Percentiles rank a stretch among this genome's conserved stretches.
Evolutionary conservation across 2,888 invertebrate genomes (phyloP).

Genomic region (Aphidius colemani): DNA sequence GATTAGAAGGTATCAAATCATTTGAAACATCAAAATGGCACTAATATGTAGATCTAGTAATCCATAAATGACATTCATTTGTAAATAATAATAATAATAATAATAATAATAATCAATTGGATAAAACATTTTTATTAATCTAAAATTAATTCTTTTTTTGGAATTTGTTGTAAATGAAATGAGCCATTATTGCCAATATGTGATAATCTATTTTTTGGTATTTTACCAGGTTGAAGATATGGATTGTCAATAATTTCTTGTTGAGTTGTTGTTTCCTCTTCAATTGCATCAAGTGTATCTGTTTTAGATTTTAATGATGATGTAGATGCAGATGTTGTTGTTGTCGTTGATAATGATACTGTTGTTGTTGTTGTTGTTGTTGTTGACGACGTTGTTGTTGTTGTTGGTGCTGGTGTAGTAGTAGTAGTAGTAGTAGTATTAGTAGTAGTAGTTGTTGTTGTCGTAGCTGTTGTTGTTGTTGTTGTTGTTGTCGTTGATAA

Average conservation of each 20-base stretch:
- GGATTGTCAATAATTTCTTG: conserved; percentile 57
- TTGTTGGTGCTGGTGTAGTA: conserved; percentile 13
- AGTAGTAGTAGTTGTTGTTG: too few species aligned
- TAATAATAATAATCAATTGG: neutral
- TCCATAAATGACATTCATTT: neutral
- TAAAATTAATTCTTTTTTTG: conserved; percentile 14
- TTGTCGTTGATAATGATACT: too few species aligned
- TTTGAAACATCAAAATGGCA: conserved; percentile 68
- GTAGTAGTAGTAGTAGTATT: too few species aligned
- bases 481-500: neutral
- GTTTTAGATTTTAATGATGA: conserved; percentile 30
- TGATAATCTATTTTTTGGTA: conserved; percentile 54
- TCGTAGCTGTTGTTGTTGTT: conserved; percentile 6
- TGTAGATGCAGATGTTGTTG: neutral
- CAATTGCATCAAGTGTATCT: conserved; percentile 35
- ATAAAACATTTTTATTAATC: neutral
- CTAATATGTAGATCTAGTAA: too few species aligned
- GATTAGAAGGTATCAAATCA: conserved; percentile 80
- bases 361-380: too few species aligned
- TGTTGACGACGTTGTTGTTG: neutral
- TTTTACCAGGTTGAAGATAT: conserved; percentile 57
- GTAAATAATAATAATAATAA: neutral
- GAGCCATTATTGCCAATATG: neutral
- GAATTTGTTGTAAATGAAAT: neutral
- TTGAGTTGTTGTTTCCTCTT: conserved; percentile 48